Evolutionary conservation across 2,113 vertebrate species (phyloP).

Genomic region (Rhipidura dahli): DNA sequence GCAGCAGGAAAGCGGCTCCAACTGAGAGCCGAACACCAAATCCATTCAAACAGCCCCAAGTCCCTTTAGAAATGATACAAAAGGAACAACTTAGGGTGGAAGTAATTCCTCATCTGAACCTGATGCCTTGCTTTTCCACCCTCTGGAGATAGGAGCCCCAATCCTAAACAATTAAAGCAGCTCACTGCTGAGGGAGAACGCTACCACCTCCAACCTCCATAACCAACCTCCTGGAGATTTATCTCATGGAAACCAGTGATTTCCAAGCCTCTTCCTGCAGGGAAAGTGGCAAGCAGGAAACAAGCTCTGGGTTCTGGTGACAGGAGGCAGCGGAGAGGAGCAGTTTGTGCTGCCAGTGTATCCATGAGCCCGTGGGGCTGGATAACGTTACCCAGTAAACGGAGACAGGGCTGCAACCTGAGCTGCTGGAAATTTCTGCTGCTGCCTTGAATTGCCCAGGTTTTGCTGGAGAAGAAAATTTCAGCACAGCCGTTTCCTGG

Average conservation of each 20-base stretch:
- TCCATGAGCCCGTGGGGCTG: fast-evolving
- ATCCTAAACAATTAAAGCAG: neutral
- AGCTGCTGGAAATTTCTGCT: neutral
- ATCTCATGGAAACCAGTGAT: neutral
- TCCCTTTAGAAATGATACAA: neutral
- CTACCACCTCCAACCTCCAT: neutral
- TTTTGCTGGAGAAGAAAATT: neutral
- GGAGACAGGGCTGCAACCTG: neutral
- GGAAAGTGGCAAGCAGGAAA: neutral
- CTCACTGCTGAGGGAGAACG: neutral
- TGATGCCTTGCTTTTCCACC: neutral
- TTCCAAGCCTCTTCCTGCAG: neutral
- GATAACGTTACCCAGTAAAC: neutral
- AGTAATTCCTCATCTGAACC: neutral
- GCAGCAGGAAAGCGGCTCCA: neutral
- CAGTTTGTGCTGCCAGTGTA: neutral
- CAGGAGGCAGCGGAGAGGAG: fast-evolving
- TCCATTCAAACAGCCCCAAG: neutral
- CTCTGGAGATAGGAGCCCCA: neutral
- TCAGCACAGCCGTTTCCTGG: neutral
- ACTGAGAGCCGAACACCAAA: neutral
- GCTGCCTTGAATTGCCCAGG: neutral
- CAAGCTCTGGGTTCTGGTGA: neutral
- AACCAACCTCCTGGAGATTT: neutral
- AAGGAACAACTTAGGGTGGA: neutral